Percentiles rank a stretch among this genome's conserved stretches.
phyloP scores from a whole-genome alignment of 2,797 vertebrate genomes.

The Luscinia megarhynchos region DNA sequence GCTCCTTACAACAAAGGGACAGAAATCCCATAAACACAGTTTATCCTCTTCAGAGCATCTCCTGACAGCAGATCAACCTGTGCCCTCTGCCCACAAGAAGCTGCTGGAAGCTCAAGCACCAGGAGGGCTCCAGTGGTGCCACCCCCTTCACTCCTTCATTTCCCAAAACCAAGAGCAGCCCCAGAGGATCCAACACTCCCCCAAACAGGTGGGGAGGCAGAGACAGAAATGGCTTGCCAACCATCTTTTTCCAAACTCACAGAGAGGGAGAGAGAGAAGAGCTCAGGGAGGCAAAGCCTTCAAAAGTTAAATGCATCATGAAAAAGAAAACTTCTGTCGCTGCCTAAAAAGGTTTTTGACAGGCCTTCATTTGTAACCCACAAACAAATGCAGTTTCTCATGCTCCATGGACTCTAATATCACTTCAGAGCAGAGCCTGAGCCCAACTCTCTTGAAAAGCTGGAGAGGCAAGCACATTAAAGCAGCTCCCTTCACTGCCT shows the following conservation, averaged over 20 bases:
- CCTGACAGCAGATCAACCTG: neutral
- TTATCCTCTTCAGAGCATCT: neutral
- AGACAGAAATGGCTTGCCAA: neutral
- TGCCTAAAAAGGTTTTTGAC: constrained; percentile 66
- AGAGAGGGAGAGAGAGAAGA: neutral
- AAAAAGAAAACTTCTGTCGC: constrained; percentile 53
- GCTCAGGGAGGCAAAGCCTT: constrained; percentile 8
- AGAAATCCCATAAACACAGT: neutral
- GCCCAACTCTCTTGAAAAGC: constrained; percentile 29
- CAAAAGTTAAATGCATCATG: constrained; percentile 49
- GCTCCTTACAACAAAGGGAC: neutral
- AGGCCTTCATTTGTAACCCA: constrained; percentile 66
- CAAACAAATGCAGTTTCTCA: constrained; percentile 65
- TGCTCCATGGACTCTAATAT: constrained; percentile 49
- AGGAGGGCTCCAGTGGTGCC: neutral
- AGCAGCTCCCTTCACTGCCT: neutral
- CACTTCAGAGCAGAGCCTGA: constrained; percentile 16
- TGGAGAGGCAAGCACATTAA: neutral
- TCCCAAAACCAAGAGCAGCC: neutral
- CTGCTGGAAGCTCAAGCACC: neutral
- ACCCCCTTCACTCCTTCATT: neutral
- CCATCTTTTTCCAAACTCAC: accelerated
- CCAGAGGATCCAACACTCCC: neutral
- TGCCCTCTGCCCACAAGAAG: neutral
- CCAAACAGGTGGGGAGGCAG: neutral